phyloP scores from a whole-genome alignment of 30 jellyfish, hydroid and myxozoan species.

The Hydractinia echinata region DNA sequence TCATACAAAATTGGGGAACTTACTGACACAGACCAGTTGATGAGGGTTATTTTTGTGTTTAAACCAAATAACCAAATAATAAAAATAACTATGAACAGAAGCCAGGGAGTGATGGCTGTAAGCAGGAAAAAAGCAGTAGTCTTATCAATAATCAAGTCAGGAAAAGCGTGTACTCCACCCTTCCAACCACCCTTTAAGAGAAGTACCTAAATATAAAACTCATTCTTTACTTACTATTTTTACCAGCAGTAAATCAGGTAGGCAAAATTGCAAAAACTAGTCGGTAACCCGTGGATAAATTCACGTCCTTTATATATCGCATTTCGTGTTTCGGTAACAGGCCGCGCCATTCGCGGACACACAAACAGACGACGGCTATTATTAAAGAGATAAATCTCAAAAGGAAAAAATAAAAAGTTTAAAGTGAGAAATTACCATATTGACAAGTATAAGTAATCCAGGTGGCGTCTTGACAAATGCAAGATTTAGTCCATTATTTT shows the following conservation, averaged over 20 bases:
- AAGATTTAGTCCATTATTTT: not conserved
- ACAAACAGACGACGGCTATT: too few relatives aligned
- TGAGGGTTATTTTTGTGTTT: not conserved
- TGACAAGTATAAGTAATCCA: not conserved
- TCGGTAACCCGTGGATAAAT: too few relatives aligned
- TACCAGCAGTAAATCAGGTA: too few relatives aligned
- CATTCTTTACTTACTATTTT: too few relatives aligned
- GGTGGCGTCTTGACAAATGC: slow-evolving; percentile 3
- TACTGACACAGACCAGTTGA: slow-evolving; percentile 6
- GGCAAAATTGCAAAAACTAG: too few relatives aligned
- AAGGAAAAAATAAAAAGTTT: too few relatives aligned
- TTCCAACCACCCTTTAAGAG: slow-evolving; percentile 19
- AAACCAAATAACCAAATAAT: slow-evolving; percentile 4
- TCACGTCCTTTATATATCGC: too few relatives aligned
- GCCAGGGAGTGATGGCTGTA: slow-evolving; percentile 25
- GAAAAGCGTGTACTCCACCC: slow-evolving; percentile 10
- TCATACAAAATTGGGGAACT: not conserved
- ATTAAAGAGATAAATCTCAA: too few relatives aligned
- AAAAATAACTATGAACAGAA: slow-evolving; percentile 2
- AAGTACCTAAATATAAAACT: not conserved
- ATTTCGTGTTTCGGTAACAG: too few relatives aligned
- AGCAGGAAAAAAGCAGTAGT: not conserved
- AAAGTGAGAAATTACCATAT: slow-evolving; percentile 11
- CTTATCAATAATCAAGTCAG: not conserved
- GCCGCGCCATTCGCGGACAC: too few relatives aligned